phyloP scores from a whole-genome alignment of 2,797 vertebrate genomes.

The Morelia viridis region DNA sequence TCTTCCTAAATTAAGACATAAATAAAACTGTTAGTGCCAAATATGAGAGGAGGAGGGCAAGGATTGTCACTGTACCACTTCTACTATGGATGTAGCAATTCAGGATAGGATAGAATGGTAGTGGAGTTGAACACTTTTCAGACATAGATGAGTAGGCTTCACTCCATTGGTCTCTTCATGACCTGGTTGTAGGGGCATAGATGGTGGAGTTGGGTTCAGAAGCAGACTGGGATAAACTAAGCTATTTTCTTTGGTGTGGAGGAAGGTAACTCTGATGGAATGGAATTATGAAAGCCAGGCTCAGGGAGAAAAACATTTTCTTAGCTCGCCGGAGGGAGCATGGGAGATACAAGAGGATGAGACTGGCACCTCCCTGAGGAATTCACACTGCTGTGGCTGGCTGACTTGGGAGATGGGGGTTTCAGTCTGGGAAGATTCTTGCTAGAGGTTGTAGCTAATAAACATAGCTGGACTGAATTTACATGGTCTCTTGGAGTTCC shows the following conservation, averaged over 20 bases:
- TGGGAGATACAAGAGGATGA: no score
- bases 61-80: background rate
- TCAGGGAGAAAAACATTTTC: no score
- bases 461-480: no score
- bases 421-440: no score
- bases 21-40: background rate
- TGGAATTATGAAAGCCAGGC: no score
- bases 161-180: background rate
- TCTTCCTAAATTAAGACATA: background rate
- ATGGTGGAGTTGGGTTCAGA: background rate
- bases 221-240: background rate
- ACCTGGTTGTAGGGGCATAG: background rate
- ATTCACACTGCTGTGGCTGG: no score
- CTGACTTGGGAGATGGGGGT: accelerated
- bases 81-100: background rate
- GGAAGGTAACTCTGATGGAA: no score
- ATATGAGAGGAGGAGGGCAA: background rate
- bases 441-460: no score
- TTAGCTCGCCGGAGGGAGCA: no score
- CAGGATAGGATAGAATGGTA: background rate
- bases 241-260: background rate
- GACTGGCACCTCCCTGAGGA: no score
- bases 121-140: background rate
- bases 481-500: no score
- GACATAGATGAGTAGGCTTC: background rate